These are phyloP conservation scores for Microplitis deprimator DNA, from an alignment of 2,888 invertebrate species.

Conservation along the genomic window DNA sequence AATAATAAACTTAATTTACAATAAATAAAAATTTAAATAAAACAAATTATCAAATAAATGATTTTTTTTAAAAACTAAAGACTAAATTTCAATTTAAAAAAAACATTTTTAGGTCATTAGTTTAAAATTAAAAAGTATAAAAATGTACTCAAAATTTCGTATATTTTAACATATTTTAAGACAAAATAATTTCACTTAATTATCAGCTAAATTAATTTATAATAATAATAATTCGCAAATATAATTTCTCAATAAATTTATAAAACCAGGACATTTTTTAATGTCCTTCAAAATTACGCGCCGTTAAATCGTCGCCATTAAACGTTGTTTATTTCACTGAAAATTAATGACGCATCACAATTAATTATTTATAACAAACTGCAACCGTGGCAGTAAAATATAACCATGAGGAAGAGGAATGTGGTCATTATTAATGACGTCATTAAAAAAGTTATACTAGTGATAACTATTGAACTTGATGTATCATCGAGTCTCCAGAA, in stretches of 20 bases:
- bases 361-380: slow-evolving; percentile 6
- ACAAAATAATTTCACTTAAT: neutral
- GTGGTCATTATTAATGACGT: slow-evolving; percentile 11
- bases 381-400: slow-evolving; percentile 1
- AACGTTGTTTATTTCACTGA: neutral
- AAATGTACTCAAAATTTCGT: neutral
- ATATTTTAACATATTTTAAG: neutral
- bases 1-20: too few relatives aligned
- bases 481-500: neutral
- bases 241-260: neutral
- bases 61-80: too few relatives aligned
- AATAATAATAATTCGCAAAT: too few relatives aligned
- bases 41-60: too few relatives aligned
- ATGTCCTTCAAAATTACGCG: slow-evolving; percentile 4
- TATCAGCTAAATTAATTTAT: too few relatives aligned
- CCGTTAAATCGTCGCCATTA: neutral
- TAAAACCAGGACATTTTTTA: neutral
- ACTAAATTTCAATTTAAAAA: too few relatives aligned
- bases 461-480: slow-evolving; percentile 2
- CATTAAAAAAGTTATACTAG: neutral
- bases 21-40: too few relatives aligned
- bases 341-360: slow-evolving; percentile 19
- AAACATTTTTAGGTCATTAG: neutral
- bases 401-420: neutral
- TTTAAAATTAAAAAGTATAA: neutral